Conservation (phyloP, 2,888 invertebrate genomes). For the Microdon myrmicae region DNA sequence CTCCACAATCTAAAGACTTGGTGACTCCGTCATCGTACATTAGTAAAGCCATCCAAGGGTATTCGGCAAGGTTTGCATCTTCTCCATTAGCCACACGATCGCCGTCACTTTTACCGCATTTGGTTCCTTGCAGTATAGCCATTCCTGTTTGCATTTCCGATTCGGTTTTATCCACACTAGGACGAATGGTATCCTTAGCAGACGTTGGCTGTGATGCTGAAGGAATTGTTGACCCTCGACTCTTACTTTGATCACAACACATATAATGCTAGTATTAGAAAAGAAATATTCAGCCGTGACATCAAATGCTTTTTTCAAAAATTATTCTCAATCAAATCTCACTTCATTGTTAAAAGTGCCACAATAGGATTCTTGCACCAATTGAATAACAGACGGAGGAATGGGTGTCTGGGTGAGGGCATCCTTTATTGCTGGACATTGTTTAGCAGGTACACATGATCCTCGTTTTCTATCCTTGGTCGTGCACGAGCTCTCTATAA, state of each 20-base stretch:
- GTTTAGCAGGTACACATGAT: conserved; percentile 31
- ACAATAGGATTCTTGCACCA: conserved; percentile 26
- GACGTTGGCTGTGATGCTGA: too few relatives aligned
- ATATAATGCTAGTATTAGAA: conserved; percentile 16
- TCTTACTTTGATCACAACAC: conserved; percentile 27
- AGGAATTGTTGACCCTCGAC: not conserved
- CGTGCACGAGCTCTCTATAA: conserved; percentile 23
- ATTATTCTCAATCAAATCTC: conserved; percentile 3
- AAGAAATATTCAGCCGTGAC: not conserved
- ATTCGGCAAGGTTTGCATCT: conserved; percentile 71
- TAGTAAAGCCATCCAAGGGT: conserved; percentile 79
- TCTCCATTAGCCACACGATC: conserved; percentile 73
- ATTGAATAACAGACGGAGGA: conserved; percentile 14
- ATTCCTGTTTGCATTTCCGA: conserved; percentile 17
- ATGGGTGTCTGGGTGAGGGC: conserved; percentile 14
- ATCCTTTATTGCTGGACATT: conserved; percentile 27
- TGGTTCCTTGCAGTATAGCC: conserved; percentile 19
- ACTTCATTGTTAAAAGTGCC: conserved; percentile 18
- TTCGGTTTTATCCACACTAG: not conserved
- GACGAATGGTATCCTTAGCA: not conserved
- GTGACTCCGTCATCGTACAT: conserved; percentile 66
- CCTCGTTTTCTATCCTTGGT: conserved; percentile 20
- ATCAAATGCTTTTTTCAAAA: not conserved
- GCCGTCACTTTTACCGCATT: conserved; percentile 70
- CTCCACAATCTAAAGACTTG: conserved; percentile 58